Evolutionary conservation across 2,888 invertebrate species (phyloP).

Genomic region (Epistrophe grossulariae): DNA sequence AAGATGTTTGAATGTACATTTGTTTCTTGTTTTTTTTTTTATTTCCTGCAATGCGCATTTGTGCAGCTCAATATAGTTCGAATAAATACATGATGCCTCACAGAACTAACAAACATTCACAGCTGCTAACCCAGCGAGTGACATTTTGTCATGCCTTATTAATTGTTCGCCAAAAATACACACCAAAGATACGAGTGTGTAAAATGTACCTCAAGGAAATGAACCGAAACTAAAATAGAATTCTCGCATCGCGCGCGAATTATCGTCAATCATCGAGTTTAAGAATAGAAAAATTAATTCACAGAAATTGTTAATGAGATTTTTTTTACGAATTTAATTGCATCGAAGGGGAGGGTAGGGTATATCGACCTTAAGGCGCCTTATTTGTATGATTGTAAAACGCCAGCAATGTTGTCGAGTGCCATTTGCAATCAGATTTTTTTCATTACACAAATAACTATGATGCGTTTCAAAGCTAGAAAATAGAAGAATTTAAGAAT

Average conservation of each 20-base stretch:
- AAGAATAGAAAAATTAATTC: conserved; percentile 62
- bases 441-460: background rate
- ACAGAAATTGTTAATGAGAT: conserved; percentile 63
- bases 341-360: conserved; percentile 24
- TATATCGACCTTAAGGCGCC: conserved; percentile 65
- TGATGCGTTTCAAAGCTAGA: conserved; percentile 2
- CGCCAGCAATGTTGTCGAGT: conserved; percentile 35
- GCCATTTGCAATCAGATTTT: conserved; percentile 39
- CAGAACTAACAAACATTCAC: conserved; percentile 20
- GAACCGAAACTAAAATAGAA: conserved; percentile 60
- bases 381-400: conserved; percentile 12
- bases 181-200: background rate
- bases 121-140: conserved; percentile 52
- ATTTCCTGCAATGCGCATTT: conserved; percentile 26
- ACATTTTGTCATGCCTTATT: conserved; percentile 55
- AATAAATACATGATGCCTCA: background rate
- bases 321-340: conserved; percentile 24
- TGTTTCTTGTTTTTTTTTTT: background rate
- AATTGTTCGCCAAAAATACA: conserved; percentile 49
- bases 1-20: background rate
- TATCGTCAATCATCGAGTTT: conserved; percentile 59
- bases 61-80: conserved; percentile 12
- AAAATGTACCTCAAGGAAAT: conserved; percentile 55
- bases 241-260: conserved; percentile 45
- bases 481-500: conserved; percentile 1